These are phyloP conservation scores for Andrena fulva DNA, from an alignment of 2,888 invertebrate genomes.

Conservation along the genomic window DNA sequence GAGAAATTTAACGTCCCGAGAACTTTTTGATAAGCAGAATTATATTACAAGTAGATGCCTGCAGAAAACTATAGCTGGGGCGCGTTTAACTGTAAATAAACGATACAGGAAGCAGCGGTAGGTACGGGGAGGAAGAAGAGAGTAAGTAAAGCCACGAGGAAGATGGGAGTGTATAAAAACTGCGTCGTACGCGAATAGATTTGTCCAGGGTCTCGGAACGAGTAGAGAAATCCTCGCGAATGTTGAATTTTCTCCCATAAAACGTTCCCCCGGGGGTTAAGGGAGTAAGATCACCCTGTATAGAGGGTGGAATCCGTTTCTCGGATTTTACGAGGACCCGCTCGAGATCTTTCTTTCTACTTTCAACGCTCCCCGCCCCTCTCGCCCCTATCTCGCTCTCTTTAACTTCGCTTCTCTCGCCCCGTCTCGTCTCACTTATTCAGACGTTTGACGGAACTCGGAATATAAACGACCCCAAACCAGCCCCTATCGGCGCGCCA, in stretches of 20 bases:
- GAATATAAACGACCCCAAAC: slow-evolving; percentile 73
- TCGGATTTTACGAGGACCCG: slow-evolving; percentile 72
- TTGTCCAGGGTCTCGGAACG: slow-evolving; percentile 71
- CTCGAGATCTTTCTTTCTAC: slow-evolving; percentile 58
- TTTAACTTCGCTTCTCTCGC: background rate
- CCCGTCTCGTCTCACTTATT: slow-evolving; percentile 49
- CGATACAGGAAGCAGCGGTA: background rate
- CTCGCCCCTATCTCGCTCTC: background rate
- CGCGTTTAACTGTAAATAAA: background rate
- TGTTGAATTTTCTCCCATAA: slow-evolving; percentile 67
- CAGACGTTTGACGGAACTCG: slow-evolving; percentile 69
- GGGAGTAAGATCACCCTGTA: slow-evolving; percentile 55
- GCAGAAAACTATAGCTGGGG: too few species aligned
- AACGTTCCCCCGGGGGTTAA: slow-evolving; percentile 62
- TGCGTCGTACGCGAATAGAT: slow-evolving; percentile 68
- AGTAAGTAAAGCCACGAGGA: background rate
- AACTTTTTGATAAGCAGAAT: too few species aligned
- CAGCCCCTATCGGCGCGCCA: slow-evolving; percentile 69
- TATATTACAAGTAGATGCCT: too few species aligned
- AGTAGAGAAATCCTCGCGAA: slow-evolving; percentile 71
- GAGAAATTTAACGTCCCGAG: background rate
- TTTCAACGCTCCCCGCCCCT: slow-evolving; percentile 18
- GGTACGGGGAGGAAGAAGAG: background rate
- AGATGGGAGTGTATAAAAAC: slow-evolving; percentile 45
- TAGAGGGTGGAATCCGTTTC: slow-evolving; percentile 72